Conservation (phyloP, 2,888 invertebrate genomes). For the Heliconius ismenius region DNA sequence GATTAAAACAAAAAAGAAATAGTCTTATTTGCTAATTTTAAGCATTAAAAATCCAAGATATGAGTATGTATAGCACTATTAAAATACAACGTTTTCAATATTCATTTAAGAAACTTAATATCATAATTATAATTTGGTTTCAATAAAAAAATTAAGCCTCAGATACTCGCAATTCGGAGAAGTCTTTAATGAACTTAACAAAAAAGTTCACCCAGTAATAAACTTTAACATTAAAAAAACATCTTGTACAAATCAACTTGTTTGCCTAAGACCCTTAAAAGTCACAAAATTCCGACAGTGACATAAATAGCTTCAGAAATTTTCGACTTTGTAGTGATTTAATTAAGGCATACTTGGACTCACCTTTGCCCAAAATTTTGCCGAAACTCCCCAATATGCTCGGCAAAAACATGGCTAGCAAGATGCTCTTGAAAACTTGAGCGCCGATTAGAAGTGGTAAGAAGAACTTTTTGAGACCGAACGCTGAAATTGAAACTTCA, state of each 20-base stretch:
- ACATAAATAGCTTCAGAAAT: slow-evolving; percentile 21
- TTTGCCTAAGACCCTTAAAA: slow-evolving; percentile 35
- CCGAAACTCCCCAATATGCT: slow-evolving; percentile 91
- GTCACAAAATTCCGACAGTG: slow-evolving; percentile 23
- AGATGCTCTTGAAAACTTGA: slow-evolving; percentile 90
- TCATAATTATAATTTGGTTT: background rate
- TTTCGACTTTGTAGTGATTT: slow-evolving; percentile 30
- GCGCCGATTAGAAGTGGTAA: slow-evolving; percentile 91
- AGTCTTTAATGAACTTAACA: background rate
- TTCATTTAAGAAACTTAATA: background rate
- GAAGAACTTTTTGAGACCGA: slow-evolving; percentile 91
- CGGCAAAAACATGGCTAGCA: slow-evolving; percentile 92
- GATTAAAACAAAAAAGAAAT: background rate
- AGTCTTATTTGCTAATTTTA: background rate
- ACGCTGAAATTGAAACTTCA: slow-evolving; percentile 80
- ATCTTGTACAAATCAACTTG: background rate
- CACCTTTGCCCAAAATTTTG: slow-evolving; percentile 92
- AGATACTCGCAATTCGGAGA: background rate
- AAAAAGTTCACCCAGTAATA: background rate
- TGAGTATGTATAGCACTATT: background rate
- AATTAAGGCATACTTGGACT: slow-evolving; percentile 46
- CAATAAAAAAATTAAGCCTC: background rate
- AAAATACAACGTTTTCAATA: background rate
- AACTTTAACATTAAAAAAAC: background rate
- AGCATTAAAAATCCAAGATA: background rate